Evolutionary conservation across 92 coral and sea anemone species (phyloP).

Genomic region (Paragorgia papillata): DNA sequence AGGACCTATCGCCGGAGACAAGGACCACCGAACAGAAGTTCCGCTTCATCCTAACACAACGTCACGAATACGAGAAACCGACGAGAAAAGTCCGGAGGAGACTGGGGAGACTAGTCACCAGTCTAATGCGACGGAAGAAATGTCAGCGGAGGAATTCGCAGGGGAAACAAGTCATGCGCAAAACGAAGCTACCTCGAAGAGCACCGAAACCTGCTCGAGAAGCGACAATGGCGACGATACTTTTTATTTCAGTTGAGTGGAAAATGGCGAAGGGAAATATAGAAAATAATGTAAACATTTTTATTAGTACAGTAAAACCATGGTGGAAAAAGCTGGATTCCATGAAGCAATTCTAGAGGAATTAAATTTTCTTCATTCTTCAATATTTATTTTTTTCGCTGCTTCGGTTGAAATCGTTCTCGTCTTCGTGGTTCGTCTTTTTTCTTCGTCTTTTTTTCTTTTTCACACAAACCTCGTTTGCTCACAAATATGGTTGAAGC

Average conservation of each 20-base stretch:
- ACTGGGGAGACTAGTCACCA: too few relatives aligned
- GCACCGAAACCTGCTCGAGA: background rate
- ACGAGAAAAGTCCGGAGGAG: too few relatives aligned
- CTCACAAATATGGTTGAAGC: background rate
- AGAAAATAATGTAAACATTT: background rate
- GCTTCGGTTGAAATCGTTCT: too few relatives aligned
- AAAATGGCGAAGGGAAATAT: background rate
- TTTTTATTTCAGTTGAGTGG: background rate
- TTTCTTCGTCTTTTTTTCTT: background rate
- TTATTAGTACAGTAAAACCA: background rate
- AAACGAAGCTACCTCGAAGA: background rate
- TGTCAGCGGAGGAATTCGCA: background rate
- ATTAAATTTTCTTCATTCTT: background rate
- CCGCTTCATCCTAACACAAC: background rate
- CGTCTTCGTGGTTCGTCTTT: background rate
- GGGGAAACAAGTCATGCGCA: conserved; percentile 1
- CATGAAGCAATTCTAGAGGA: background rate
- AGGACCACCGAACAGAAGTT: background rate
- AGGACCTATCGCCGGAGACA: background rate
- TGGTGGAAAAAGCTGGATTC: background rate
- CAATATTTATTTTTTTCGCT: too few relatives aligned
- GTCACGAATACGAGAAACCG: too few relatives aligned
- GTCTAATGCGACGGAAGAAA: too few relatives aligned
- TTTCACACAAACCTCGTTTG: background rate
- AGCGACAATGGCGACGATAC: background rate